Percentiles rank a stretch among this genome's conserved stretches.
These are phyloP conservation scores for Sanderia malayensis DNA, from an alignment of 30 jellyfish, hydroid and myxozoan genomes.

Conservation along the genomic window DNA sequence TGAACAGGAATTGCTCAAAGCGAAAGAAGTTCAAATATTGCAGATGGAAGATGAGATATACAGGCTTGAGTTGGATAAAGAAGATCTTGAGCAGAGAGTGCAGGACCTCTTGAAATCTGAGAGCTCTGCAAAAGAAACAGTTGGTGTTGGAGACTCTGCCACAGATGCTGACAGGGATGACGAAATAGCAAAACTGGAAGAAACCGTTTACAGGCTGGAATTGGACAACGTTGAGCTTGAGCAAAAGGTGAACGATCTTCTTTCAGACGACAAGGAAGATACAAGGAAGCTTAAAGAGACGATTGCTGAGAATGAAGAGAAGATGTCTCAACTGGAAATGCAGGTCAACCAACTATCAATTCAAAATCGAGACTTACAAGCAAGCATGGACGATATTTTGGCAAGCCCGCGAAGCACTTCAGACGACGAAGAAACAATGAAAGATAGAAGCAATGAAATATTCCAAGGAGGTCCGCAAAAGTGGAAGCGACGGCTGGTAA, in stretches of 20 bases:
- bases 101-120: slow-evolving; percentile 1
- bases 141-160: not conserved
- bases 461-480: slow-evolving; percentile 44
- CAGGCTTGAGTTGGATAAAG: slow-evolving; percentile 1
- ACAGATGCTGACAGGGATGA: not conserved
- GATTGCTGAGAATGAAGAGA: slow-evolving; percentile 26
- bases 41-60: slow-evolving; percentile 17
- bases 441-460: slow-evolving; percentile 22
- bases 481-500: slow-evolving; percentile 66
- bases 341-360: slow-evolving; percentile 10
- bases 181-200: slow-evolving; percentile 27
- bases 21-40: not conserved
- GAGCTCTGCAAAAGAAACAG: not conserved
- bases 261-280: slow-evolving; percentile 32
- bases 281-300: slow-evolving; percentile 5
- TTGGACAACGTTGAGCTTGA: slow-evolving; percentile 38
- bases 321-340: slow-evolving; percentile 26
- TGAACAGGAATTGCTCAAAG: not conserved
- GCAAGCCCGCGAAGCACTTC: slow-evolving; percentile 51
- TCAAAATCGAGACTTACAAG: slow-evolving; percentile 31
- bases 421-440: slow-evolving; percentile 18
- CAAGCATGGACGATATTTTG: slow-evolving; percentile 31
- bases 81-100: not conserved
- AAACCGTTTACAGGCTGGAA: slow-evolving; percentile 30
- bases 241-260: slow-evolving; percentile 31